phyloP scores from a whole-genome alignment of 2,113 vertebrate genomes.

The Corythoichthys intestinalis region DNA sequence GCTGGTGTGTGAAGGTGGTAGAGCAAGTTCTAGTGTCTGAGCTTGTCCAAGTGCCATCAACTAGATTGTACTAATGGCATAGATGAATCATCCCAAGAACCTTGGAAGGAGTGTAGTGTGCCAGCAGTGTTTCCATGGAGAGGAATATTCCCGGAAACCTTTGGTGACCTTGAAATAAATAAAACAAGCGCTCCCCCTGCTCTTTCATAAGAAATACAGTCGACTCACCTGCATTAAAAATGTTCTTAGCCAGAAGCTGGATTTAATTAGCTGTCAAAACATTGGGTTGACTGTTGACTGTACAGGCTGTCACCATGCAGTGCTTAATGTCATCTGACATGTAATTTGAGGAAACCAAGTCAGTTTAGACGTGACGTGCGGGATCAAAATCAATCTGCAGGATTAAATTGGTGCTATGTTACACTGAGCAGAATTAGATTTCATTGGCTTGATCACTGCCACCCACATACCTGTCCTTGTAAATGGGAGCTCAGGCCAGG shows the following conservation, averaged over 20 bases:
- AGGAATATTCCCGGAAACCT: conserved; percentile 52
- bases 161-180: conserved; percentile 47
- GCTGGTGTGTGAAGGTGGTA: not conserved
- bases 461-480: not conserved
- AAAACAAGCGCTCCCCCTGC: conserved; percentile 14
- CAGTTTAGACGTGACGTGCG: not conserved
- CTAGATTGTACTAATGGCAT: conserved; percentile 58
- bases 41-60: conserved; percentile 37
- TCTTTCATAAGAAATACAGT: conserved; percentile 10
- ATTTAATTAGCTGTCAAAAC: conserved; percentile 50
- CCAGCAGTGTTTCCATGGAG: conserved; percentile 36
- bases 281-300: conserved; percentile 13
- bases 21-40: conserved; percentile 14
- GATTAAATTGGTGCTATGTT: not conserved
- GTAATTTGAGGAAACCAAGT: conserved; percentile 9
- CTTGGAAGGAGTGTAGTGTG: conserved; percentile 22
- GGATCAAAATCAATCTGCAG: not conserved
- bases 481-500: not conserved
- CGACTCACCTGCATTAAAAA: conserved; percentile 18
- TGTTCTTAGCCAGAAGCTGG: conserved; percentile 8
- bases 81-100: conserved; percentile 55
- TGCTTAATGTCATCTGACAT: conserved; percentile 19
- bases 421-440: not conserved
- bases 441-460: not conserved
- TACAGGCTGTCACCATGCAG: conserved; percentile 17